Evolutionary conservation across 2,113 vertebrate species (phyloP), one percentile per base, ranked within the genome.

Genomic region (Columba janthina): DNA sequence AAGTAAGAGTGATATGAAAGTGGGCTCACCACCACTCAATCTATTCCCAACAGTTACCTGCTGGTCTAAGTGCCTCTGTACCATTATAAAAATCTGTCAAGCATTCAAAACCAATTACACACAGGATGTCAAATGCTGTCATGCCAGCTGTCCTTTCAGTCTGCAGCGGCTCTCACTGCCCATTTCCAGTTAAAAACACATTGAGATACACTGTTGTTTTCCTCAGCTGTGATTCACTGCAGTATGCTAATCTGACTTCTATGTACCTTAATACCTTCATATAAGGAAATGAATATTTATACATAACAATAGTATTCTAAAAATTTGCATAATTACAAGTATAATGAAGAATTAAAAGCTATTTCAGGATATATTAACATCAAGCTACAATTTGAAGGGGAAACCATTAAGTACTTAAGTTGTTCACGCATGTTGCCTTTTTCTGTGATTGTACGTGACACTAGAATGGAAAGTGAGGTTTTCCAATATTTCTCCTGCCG

Each of bases 91-190:
- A 96, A 95, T 60, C 94, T 94, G 89, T 94, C 95, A 97, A 95
- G 95, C 94, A 96, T 97, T 98, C 97, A 90, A 97, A 98, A 88
- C 75, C 97, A 98, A 97, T 98, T 97, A 97, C 85, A 96, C 89
- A 94, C 79, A 94, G 96, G 97, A 97, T 97, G 95, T 96, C 94
- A 95, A 92, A 77, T 62, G 77, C 95, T 97, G 93, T 97, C 94
- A 95, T 28, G 51, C 95, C 95, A 97, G 91, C 93, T 98, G 96
- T 97, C 96, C 95, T 92, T 91, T 90, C 51, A 36, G 76, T 90
- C 84, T 89, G 50, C 7, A 17, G 91, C 15, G 25, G 64, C 76
- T 93, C 80, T 83, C 46, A 12, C 66, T 97, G 85, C 56, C 89
- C 95, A 85, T 84, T 95, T 91, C 89, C 74, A 92, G 92, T 77